Evolutionary conservation across 1,140 invertebrate species (phyloP).

Genomic region (Tenebrio molitor): DNA sequence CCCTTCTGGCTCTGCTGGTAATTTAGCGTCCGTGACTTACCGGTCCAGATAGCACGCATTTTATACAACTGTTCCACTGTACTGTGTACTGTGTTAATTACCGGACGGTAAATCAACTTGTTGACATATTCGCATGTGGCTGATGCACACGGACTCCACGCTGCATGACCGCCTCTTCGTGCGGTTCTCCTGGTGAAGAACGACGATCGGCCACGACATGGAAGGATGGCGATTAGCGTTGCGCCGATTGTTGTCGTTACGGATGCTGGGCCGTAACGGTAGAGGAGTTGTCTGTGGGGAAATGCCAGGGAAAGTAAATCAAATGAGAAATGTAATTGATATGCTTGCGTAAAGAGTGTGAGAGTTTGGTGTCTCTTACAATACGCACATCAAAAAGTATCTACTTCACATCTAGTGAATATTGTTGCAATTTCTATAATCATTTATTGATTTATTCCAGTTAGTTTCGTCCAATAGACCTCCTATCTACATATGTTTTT

Average conservation of each 20-base stretch:
- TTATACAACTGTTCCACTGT: slow-evolving; percentile 23
- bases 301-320: background rate
- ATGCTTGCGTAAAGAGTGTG: background rate
- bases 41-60: slow-evolving; percentile 44
- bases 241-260: background rate
- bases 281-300: background rate
- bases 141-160: slow-evolving; percentile 21
- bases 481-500: no score
- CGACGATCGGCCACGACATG: background rate
- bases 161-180: slow-evolving; percentile 33
- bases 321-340: no score
- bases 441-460: no score
- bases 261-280: slow-evolving; percentile 13
- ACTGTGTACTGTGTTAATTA: slow-evolving; percentile 23
- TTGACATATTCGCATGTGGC: slow-evolving; percentile 29
- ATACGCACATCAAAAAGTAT: no score
- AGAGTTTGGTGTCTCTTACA: no score
- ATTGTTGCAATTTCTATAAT: no score
- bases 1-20: slow-evolving; percentile 24
- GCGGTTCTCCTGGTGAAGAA: background rate
- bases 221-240: background rate
- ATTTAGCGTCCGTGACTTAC: slow-evolving; percentile 50
- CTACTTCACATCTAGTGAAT: no score
- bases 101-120: slow-evolving; percentile 23
- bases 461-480: no score